phyloP scores from a whole-genome alignment of 2,113 vertebrate genomes.

The Colius striatus region DNA sequence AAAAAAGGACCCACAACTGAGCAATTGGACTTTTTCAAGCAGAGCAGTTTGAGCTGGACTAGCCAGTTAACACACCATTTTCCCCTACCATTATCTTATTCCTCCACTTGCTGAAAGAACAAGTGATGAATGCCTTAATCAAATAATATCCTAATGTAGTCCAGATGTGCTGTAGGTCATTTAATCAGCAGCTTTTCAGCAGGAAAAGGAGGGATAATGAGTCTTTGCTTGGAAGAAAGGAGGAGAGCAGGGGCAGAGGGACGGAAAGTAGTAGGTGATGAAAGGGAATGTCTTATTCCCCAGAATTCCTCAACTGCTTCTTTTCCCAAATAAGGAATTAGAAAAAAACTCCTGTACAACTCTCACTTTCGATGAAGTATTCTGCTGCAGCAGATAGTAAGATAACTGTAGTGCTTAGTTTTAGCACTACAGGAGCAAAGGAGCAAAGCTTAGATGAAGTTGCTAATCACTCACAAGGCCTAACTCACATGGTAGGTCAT shows the following conservation, averaged over 20 bases:
- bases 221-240: neutral
- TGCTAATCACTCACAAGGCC: neutral
- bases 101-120: slow-evolving; percentile 5
- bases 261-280: neutral
- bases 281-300: neutral
- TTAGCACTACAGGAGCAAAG: too few relatives aligned
- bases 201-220: neutral
- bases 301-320: neutral
- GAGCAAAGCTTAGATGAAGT: neutral
- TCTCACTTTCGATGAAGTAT: neutral
- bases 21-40: neutral
- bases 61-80: neutral
- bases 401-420: neutral
- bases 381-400: neutral
- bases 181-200: slow-evolving; percentile 34
- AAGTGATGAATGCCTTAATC: slow-evolving; percentile 66
- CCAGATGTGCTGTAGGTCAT: slow-evolving; percentile 68
- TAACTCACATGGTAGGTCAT: slow-evolving; percentile 9
- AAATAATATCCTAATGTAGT: slow-evolving; percentile 62
- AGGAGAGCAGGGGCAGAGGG: neutral
- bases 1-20: neutral
- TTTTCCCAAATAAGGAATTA: slow-evolving; percentile 4
- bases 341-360: neutral
- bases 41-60: neutral
- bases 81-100: neutral